A percentile compares a stretch with the other conserved stretches of the same genome.
phyloP scores from a whole-genome alignment of 2,113 vertebrate species.

The Centropus bengalensis region DNA sequence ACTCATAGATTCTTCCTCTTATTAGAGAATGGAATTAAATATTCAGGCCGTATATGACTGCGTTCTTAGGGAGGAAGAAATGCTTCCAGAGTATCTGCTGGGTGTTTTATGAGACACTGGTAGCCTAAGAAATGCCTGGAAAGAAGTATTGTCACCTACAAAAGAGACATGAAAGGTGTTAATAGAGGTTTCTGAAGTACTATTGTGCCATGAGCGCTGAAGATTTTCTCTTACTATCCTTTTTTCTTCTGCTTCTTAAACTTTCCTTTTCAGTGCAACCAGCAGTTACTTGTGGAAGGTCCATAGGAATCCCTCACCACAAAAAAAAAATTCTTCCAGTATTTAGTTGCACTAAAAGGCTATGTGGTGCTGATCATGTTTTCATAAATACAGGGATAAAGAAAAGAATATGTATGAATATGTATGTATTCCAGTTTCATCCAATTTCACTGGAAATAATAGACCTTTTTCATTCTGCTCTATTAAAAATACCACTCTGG shows the following conservation, averaged over 20 bases:
- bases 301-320: not conserved
- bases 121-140: not conserved
- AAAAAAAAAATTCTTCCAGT: not conserved
- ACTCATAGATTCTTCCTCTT: not conserved
- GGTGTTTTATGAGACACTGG: not conserved
- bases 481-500: not conserved
- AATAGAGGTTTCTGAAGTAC: not conserved
- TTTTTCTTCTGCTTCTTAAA: not conserved
- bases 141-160: not conserved
- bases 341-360: not conserved
- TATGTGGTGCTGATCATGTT: not conserved
- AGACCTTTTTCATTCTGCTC: not conserved
- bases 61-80: not conserved
- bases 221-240: not conserved
- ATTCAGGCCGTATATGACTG: not conserved
- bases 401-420: not conserved
- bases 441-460: not conserved
- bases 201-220: not conserved
- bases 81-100: not conserved
- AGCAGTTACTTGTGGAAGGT: not conserved
- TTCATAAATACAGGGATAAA: not conserved
- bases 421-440: not conserved
- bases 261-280: not conserved
- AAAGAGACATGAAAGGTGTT: not conserved
- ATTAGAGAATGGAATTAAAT: not conserved